Base-by-base conservation (phyloP, 2,888 invertebrate genomes). In the Eupithecia subfuscata region DNA sequence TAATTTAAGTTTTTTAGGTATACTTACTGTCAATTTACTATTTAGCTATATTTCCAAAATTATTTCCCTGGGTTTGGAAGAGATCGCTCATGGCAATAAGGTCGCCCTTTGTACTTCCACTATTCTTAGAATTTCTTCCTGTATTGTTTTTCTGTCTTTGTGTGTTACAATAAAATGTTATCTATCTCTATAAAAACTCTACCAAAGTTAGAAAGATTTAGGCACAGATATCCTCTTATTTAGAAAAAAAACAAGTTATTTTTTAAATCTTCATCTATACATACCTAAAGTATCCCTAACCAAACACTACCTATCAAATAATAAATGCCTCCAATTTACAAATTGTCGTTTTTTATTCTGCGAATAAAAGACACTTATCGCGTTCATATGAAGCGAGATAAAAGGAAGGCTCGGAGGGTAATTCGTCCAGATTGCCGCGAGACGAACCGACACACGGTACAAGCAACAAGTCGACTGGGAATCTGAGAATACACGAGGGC, bases 381-480 rank as follows among this genome's bases (percentile, higher is more conserved):
- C 65, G 43, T 67, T 68, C 67, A 67, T 74, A 70, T 69, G 60
- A 56, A 71, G 60, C 52, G 70, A 73, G 71, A 74, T 69, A 69
- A 68, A 48, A 70, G 64, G 52, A 65, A 69, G 56, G 52, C 65
- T 70, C 60, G 64, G 22, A 34, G 25, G 56, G 75, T 77, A 74
- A 75, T 78, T 75, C 74, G 70, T 43, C 73, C 48, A 25, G 60
- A 60, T 60, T 60, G 60, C 25, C 56, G 22, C 3, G 56, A 12
- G 60, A 60, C 25, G 60, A 60, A 14, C 12, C 60, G 60, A 25
- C 60, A 60, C 60, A 25, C 14, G 60, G 25, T 14, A 14, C 25
- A 60, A 22, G 60, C 60, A 60, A 60, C 60, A 60, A 60, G 60
- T 60, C 60, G 60, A 25, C 56, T 22, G 22, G 1, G 12, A 1